phyloP scores from a whole-genome alignment of 2,113 vertebrate genomes.

The Vulpes ferrilata region DNA sequence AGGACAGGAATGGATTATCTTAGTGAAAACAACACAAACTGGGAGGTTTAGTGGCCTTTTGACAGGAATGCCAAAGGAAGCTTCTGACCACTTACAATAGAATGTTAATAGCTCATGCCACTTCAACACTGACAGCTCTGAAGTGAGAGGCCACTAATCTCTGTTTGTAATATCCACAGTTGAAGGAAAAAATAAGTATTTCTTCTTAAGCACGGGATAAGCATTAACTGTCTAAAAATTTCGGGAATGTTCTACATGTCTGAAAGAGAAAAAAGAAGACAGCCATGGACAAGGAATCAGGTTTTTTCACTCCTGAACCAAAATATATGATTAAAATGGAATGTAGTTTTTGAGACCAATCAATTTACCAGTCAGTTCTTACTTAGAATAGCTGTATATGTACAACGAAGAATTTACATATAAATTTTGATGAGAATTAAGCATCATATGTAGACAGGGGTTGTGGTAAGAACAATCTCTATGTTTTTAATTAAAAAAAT shows the following conservation, averaged over 20 bases:
- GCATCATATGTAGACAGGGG: background rate
- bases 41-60: constrained; percentile 83
- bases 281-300: constrained; percentile 35
- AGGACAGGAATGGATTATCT: constrained; percentile 82
- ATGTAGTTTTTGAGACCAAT: constrained; percentile 46
- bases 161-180: constrained; percentile 87
- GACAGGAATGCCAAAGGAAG: constrained; percentile 85
- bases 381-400: background rate
- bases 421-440: constrained; percentile 40
- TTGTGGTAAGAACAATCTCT: background rate
- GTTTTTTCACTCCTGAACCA: constrained; percentile 60
- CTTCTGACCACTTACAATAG: constrained; percentile 90
- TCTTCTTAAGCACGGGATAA: constrained; percentile 87
- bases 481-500: background rate
- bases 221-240: constrained; percentile 87
- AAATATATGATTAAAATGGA: constrained; percentile 78
- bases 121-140: constrained; percentile 90
- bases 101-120: constrained; percentile 93
- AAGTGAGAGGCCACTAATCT: constrained; percentile 91
- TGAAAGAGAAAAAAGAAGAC: constrained; percentile 78
- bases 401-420: constrained; percentile 33
- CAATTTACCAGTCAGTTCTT: background rate
- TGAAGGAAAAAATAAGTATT: constrained; percentile 85
- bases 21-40: constrained; percentile 85
- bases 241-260: constrained; percentile 85